phyloP scores from a whole-genome alignment of 1,140 invertebrate genomes.

The Drosophila lacertosa region DNA sequence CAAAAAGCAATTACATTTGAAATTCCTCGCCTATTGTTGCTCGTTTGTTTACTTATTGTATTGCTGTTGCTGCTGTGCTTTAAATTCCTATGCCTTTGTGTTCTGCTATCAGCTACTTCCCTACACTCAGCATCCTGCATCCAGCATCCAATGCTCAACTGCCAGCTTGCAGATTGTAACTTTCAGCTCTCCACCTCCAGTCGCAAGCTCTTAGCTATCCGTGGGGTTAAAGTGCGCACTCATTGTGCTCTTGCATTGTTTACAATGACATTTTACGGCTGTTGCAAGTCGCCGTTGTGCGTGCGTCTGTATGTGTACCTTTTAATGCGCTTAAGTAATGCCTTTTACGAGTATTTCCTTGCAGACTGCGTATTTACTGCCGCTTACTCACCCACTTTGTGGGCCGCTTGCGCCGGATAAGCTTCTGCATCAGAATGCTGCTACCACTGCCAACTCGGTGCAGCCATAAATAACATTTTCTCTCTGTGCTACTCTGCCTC shows the following conservation, averaged over 20 bases:
- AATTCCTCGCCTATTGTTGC: constrained; percentile 28
- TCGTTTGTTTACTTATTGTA: constrained; percentile 30
- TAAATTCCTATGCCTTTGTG: neutral
- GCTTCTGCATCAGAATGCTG: constrained; percentile 18
- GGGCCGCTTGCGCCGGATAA: constrained; percentile 37
- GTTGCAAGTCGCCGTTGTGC: constrained; percentile 33
- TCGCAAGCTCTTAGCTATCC: constrained; percentile 22
- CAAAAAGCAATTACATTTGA: constrained; percentile 39
- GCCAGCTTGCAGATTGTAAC: neutral
- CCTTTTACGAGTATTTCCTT: constrained; percentile 58
- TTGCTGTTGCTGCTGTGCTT: constrained; percentile 5
- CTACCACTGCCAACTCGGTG: constrained; percentile 39
- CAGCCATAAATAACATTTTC: constrained; percentile 81
- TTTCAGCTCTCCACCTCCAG: constrained; percentile 4
- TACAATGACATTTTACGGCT: constrained; percentile 59
- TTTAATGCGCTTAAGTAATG: constrained; percentile 66
- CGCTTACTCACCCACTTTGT: constrained; percentile 41
- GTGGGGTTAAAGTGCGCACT: constrained; percentile 47
- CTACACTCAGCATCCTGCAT: neutral
- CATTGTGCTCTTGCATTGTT: constrained; percentile 50
- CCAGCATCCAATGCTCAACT: too few relatives aligned
- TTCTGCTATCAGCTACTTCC: constrained; percentile 9
- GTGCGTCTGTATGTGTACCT: constrained; percentile 34
- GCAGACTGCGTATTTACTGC: constrained; percentile 63
- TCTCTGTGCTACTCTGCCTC: constrained; percentile 16